These are phyloP conservation scores for Nyctalus aviator DNA, from an alignment of 2,797 vertebrate species.

Conservation along the genomic window DNA sequence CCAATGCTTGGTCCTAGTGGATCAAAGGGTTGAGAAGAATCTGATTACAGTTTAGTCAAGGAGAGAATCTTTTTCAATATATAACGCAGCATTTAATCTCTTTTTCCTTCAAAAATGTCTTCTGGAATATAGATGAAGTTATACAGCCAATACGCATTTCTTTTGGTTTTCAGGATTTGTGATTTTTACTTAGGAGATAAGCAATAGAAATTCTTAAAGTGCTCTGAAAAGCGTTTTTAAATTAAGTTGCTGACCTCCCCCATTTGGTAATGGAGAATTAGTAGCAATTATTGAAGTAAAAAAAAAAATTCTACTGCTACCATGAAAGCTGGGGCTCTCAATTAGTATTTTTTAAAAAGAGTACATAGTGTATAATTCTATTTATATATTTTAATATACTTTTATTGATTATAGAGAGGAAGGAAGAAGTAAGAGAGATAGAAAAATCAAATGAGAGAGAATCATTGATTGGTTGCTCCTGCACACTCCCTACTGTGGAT, in stretches of 20 bases:
- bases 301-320: not conserved
- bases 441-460: no score
- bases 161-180: not conserved
- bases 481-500: no score
- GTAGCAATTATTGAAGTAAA: not conserved
- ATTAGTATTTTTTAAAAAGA: not conserved
- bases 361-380: no score
- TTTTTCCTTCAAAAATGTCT: not conserved
- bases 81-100: not conserved
- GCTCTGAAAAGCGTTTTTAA: not conserved
- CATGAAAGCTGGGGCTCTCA: not conserved
- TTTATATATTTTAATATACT: no score
- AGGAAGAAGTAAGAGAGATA: no score
- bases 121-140: not conserved
- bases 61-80: not conserved
- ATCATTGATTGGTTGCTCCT: no score
- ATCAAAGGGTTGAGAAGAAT: not conserved
- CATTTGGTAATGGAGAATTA: not conserved
- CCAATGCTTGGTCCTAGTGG: no score
- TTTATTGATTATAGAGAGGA: no score
- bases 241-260: not conserved
- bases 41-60: not conserved
- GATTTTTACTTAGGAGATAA: not conserved
- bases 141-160: not conserved
- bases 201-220: not conserved